phyloP scores from a whole-genome alignment of 2,113 vertebrate genomes.

The Alosa alosa region DNA sequence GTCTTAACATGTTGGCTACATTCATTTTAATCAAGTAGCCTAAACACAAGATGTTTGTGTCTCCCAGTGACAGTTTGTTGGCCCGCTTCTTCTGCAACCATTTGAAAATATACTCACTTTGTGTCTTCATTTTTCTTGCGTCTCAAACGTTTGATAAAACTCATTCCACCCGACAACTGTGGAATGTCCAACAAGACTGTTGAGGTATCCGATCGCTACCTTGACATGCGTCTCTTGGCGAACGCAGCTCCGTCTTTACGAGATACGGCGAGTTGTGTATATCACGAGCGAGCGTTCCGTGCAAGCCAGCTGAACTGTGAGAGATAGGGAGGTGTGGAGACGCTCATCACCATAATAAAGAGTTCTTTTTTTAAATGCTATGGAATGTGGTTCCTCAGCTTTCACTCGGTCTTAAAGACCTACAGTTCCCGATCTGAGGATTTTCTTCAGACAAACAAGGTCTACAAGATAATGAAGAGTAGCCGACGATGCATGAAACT shows the following conservation, averaged over 20 bases:
- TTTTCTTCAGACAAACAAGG: not conserved
- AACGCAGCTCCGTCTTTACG: not conserved
- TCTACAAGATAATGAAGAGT: not conserved
- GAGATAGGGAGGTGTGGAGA: slow-evolving; percentile 54
- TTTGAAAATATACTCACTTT: slow-evolving; percentile 59
- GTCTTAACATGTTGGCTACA: not conserved
- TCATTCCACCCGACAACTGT: slow-evolving; percentile 63
- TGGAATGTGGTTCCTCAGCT: slow-evolving; percentile 38
- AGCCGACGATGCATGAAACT: not conserved
- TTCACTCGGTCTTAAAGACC: slow-evolving; percentile 60
- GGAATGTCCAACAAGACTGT: slow-evolving; percentile 23
- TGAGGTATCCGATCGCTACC: slow-evolving; percentile 29
- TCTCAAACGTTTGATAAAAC: slow-evolving; percentile 65
- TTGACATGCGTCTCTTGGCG: slow-evolving; percentile 33
- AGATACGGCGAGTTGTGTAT: not conserved
- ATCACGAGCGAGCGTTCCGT: not conserved
- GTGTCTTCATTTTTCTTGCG: slow-evolving; percentile 62
- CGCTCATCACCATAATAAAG: slow-evolving; percentile 44
- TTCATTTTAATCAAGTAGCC: not conserved
- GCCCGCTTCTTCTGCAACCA: not conserved
- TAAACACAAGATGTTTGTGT: not conserved
- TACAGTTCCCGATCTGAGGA: fast-evolving
- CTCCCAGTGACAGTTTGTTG: not conserved
- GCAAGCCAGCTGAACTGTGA: not conserved
- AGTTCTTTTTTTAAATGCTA: slow-evolving; percentile 41